Evolutionary conservation across 2,888 invertebrate genomes (phyloP).

Genomic region (Leptodirus hochenwartii): DNA sequence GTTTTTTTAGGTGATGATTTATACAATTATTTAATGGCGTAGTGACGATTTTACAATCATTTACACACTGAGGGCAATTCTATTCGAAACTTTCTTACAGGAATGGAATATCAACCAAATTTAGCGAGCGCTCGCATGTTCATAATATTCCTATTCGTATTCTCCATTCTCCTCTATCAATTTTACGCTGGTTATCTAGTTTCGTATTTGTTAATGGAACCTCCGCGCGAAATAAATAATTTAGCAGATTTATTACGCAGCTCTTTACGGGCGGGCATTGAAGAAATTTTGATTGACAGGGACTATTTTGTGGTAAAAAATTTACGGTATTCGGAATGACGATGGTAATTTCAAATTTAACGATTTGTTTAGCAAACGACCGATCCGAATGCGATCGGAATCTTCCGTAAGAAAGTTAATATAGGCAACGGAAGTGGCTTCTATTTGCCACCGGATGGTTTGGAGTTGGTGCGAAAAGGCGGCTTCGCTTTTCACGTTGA

Average conservation of each 20-base stretch:
- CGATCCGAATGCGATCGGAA: constrained; percentile 37
- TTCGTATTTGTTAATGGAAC: constrained; percentile 41
- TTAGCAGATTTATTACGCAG: constrained; percentile 38
- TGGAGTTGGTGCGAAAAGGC: constrained; percentile 38
- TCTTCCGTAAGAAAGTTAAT: constrained; percentile 39
- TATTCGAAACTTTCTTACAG: constrained; percentile 12
- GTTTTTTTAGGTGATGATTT: neutral
- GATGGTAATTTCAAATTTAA: constrained; percentile 8
- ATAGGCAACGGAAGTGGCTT: constrained; percentile 25
- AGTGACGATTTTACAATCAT: neutral
- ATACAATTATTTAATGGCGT: no score
- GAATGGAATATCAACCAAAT: constrained; percentile 16
- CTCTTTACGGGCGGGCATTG: constrained; percentile 38
- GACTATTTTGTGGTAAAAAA: constrained; percentile 40
- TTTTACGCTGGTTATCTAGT: constrained; percentile 54
- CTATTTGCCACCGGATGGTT: constrained; percentile 34
- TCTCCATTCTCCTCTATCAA: constrained; percentile 42
- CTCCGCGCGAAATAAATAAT: constrained; percentile 39
- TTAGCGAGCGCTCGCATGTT: constrained; percentile 18
- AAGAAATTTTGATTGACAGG: constrained; percentile 41
- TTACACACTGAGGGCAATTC: neutral
- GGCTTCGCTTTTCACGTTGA: constrained; percentile 55
- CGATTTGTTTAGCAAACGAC: constrained; percentile 36
- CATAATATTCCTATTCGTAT: constrained; percentile 23
- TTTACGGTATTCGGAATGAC: constrained; percentile 3